phyloP scores from a whole-genome alignment of 2,888 invertebrate genomes.

The Polydesmus complanatus region DNA sequence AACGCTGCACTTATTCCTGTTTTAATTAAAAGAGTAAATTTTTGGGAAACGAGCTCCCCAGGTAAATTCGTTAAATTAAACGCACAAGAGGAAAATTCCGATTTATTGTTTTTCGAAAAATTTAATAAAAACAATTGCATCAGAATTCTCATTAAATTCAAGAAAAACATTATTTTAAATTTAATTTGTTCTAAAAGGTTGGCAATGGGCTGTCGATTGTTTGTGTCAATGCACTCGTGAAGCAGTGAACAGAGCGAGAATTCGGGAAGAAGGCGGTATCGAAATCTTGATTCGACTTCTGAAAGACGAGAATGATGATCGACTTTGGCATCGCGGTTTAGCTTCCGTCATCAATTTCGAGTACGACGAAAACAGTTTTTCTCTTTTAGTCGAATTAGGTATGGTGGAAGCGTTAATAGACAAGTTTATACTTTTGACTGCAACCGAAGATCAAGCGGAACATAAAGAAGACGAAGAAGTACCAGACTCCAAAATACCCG shows the following conservation, averaged over 20 bases:
- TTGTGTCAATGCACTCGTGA: conserved; percentile 9
- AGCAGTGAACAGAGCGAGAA: conserved; percentile 2
- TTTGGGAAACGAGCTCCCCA: conserved; percentile 1
- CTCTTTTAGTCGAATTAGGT: conserved; percentile 6
- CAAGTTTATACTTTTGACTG: background rate
- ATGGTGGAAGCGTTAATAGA: conserved; percentile 1
- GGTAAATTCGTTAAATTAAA: too few species aligned
- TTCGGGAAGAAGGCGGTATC: conserved; percentile 4
- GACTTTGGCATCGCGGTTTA: conserved; percentile 2
- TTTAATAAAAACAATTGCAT: too few species aligned
- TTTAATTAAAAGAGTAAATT: background rate
- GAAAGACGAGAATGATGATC: background rate
- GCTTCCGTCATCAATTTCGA: conserved; percentile 7
- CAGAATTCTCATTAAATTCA: too few species aligned
- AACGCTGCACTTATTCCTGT: background rate
- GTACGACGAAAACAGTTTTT: background rate
- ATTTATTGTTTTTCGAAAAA: too few species aligned
- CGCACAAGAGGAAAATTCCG: too few species aligned
- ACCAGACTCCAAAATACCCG: background rate
- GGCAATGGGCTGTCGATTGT: conserved; percentile 7
- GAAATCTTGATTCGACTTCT: background rate
- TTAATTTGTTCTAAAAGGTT: conserved; percentile 10
- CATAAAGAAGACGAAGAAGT: background rate
- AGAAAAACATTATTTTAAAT: background rate
- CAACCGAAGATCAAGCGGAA: background rate